Base-by-base conservation (phyloP, 2,797 vertebrate genomes). In the Gobio occitaniae region DNA sequence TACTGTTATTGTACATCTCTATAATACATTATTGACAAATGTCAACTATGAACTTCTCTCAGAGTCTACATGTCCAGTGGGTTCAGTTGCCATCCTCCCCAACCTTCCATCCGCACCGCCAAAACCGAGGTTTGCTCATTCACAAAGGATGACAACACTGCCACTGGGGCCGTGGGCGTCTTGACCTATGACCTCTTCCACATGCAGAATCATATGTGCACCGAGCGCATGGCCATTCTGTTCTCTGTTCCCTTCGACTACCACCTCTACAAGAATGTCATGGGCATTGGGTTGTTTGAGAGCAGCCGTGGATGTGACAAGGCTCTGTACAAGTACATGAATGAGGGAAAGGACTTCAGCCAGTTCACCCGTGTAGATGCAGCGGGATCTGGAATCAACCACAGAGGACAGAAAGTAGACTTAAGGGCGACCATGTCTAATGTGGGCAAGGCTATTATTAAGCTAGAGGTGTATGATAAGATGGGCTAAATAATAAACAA, bases 51-150 rank as follows among this genome's bases (percentile, higher is more conserved):
- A 54, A 17, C 76, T 19, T 65, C 83, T 1, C 78, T 2, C 13
- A 95, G 94, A 89, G 93, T 95, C 0, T 92, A 86, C 90, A 93
- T 94, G 93, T 2, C 36, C 2, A 94, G 93, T 44, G 94, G 95
- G 69, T 94, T 90, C 91, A 80, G 79, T 8, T 86, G 88, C 0
- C 93, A 94, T 89, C 94, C 94, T 0, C 94, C 94, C 4, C 93
- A 94, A 90, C 94, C 94, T 1, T 93, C 93, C 0, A 1, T 95
- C 21, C 92, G 90, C 7, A 25, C 79, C 70, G 3, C 19, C 65
- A 86, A 19, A 63, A 89, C 82, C 0, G 87, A 90, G 79, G 85
- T 90, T 44, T 91, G 90, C 84, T 87, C 89, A 71, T 91, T 91
- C 87, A 88, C 84, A 71, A 90, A 90, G 78, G 82, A 88, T 17